These are phyloP conservation scores for Agrotis exclamationis DNA, from an alignment of 2,888 invertebrate genomes.

Conservation along the genomic window DNA sequence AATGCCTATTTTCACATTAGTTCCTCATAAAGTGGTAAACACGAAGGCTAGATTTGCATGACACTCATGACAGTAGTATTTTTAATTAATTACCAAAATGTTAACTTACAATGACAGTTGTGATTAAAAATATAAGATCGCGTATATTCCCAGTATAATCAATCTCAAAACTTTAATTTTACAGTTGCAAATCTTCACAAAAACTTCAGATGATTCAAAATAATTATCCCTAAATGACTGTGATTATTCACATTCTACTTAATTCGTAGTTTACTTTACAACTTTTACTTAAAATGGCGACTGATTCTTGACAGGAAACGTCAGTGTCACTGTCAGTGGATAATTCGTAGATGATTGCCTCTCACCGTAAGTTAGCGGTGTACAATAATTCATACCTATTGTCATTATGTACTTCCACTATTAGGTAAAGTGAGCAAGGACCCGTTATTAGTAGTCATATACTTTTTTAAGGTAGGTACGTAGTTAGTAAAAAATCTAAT, in stretches of 20 bases:
- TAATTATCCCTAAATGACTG: neutral
- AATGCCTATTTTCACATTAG: conserved; percentile 42
- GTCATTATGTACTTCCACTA: conserved; percentile 67
- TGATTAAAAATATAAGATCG: conserved; percentile 10
- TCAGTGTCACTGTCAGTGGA: conserved; percentile 60
- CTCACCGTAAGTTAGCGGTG: conserved; percentile 52
- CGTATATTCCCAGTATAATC: too few relatives aligned
- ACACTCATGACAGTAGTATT: neutral
- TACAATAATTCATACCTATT: conserved; percentile 66
- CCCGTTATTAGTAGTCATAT: conserved; percentile 75
- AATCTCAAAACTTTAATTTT: too few relatives aligned
- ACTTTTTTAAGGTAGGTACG: conserved; percentile 15
- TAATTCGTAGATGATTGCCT: conserved; percentile 64
- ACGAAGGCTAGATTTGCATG: conserved; percentile 12
- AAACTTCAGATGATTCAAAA: neutral
- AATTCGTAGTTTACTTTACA: conserved; percentile 18
- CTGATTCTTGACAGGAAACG: conserved; percentile 58
- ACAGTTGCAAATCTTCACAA: neutral
- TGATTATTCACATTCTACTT: neutral
- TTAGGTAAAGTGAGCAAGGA: conserved; percentile 63
- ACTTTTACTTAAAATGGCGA: conserved; percentile 36
- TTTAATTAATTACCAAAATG: neutral
- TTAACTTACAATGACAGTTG: neutral
- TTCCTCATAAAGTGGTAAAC: conserved; percentile 21
- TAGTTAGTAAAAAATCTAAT: conserved; percentile 1